These are phyloP conservation scores for Hyalella azteca DNA, from an alignment of 2,888 invertebrate species.

Conservation along the genomic window DNA sequence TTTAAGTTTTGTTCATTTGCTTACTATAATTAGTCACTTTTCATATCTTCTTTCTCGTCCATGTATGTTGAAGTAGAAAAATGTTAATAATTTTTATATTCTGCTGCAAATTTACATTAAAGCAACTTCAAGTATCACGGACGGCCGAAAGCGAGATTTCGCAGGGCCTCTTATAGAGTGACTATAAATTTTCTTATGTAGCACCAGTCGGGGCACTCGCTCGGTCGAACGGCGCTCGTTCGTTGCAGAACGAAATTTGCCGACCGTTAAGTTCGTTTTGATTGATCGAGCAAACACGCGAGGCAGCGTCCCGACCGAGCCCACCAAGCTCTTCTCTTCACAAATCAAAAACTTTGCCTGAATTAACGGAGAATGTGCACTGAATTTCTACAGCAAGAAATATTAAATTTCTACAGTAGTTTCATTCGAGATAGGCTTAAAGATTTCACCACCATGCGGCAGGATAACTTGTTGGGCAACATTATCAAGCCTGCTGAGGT, in stretches of 20 bases:
- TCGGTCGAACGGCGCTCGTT: not conserved
- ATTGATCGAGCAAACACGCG: slow-evolving; percentile 16
- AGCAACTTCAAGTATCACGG: no score
- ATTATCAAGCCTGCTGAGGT: not conserved
- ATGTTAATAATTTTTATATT: not conserved
- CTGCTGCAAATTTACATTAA: no score
- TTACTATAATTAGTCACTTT: no score
- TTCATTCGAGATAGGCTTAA: not conserved
- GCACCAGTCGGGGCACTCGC: not conserved
- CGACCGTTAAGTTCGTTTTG: slow-evolving; percentile 14
- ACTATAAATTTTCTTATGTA: not conserved
- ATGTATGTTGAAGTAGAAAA: not conserved
- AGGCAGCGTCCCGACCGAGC: not conserved
- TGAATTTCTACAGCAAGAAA: not conserved
- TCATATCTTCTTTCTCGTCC: no score
- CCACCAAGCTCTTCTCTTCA: not conserved
- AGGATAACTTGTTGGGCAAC: not conserved
- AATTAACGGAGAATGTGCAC: not conserved
- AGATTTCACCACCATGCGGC: not conserved
- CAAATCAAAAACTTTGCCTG: not conserved
- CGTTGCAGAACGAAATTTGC: not conserved
- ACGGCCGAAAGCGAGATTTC: not conserved
- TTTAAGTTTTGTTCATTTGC: no score
- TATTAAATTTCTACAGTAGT: not conserved
- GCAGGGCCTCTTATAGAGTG: not conserved